Evolutionary conservation across 2,888 invertebrate genomes (phyloP).

Genomic region (Amphipyra tragopoginis): DNA sequence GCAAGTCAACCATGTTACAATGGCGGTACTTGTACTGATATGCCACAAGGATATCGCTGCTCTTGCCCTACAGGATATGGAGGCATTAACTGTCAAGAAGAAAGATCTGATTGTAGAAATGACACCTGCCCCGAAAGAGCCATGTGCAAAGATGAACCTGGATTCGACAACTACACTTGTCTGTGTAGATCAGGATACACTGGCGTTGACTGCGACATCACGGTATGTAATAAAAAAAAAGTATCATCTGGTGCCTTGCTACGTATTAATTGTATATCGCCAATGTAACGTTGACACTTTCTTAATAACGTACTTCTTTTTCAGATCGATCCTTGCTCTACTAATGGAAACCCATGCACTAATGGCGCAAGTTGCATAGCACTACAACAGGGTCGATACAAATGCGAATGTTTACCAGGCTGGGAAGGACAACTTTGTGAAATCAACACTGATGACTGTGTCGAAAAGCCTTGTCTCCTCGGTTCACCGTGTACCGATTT

Average conservation of each 20-base stretch:
- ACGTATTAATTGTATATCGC: background rate
- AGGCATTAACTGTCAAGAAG: conserved; percentile 98
- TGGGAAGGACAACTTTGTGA: conserved; percentile 99
- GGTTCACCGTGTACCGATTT: conserved; percentile 98
- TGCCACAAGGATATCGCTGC: conserved; percentile 97
- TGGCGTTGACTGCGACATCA: conserved; percentile 97
- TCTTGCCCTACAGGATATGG: conserved; percentile 96
- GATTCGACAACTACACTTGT: conserved; percentile 96
- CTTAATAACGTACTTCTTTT: conserved; percentile 57
- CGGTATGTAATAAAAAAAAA: conserved; percentile 87
- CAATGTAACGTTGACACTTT: too few relatives aligned
- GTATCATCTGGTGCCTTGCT: background rate
- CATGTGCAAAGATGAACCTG: conserved; percentile 98
- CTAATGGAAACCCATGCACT: conserved; percentile 96
- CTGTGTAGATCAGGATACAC: conserved; percentile 98
- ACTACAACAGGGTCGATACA: conserved; percentile 96
- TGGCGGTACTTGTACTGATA: conserved; percentile 96
- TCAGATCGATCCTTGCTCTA: conserved; percentile 96
- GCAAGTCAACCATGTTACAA: conserved; percentile 98
- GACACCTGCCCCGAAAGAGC: conserved; percentile 98
- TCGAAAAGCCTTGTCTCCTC: conserved; percentile 96
- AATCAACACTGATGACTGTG: conserved; percentile 97
- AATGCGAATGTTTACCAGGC: conserved; percentile 98
- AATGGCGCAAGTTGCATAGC: conserved; percentile 97
- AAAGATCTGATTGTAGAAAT: conserved; percentile 95